A percentile compares a stretch with the other conserved stretches of the same genome.
Evolutionary conservation across 2,113 vertebrate species (phyloP).

Genomic region (Baryphthengus martii): DNA sequence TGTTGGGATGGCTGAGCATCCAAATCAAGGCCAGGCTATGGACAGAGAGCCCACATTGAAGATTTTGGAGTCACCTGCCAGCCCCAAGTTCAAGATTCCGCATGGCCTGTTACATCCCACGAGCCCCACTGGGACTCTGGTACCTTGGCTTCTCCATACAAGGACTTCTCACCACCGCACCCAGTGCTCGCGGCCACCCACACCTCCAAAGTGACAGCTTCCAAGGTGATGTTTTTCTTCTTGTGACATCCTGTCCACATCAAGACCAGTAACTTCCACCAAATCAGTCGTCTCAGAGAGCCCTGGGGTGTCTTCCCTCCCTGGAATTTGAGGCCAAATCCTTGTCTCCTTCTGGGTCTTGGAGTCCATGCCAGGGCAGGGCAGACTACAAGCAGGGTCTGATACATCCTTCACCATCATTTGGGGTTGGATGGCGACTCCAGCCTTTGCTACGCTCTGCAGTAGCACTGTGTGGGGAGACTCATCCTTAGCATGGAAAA

Average conservation of each 20-base stretch:
- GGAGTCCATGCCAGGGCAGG: neutral
- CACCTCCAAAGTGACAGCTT: neutral
- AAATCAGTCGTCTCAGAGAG: neutral
- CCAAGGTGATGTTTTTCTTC: neutral
- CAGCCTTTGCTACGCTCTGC: neutral
- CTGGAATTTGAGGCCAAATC: neutral
- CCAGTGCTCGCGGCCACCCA: neutral
- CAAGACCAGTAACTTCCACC: neutral
- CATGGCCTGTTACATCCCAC: neutral
- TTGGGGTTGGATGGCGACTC: neutral
- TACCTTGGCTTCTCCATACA: neutral
- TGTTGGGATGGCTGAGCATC: rapidly evolving
- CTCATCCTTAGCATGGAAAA: neutral
- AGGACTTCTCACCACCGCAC: neutral
- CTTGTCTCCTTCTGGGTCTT: neutral
- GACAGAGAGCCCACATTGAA: neutral
- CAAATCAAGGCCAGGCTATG: neutral
- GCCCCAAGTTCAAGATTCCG: neutral
- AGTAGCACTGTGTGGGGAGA: neutral
- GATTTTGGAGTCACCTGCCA: neutral
- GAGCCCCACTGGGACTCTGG: rapidly evolving
- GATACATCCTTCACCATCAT: neutral
- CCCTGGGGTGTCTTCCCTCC: neutral
- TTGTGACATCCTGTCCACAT: neutral
- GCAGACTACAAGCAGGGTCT: neutral